These are phyloP conservation scores for Acipenser ruthenus DNA, from an alignment of 2,797 vertebrate genomes.

Conservation along the genomic window DNA sequence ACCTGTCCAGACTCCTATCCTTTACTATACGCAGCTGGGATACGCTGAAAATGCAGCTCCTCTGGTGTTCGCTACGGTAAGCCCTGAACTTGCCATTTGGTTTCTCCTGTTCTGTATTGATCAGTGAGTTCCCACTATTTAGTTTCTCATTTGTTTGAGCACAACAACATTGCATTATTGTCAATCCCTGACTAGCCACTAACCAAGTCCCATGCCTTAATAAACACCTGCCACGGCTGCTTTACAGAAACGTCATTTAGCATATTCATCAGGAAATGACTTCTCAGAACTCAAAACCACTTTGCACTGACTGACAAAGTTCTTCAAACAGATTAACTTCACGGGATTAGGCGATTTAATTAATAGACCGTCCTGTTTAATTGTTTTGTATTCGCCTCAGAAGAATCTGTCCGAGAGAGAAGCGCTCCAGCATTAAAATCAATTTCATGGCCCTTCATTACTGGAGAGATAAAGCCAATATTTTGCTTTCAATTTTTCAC, in stretches of 20 bases:
- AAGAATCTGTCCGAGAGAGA: slow-evolving; percentile 66
- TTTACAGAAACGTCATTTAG: slow-evolving; percentile 6
- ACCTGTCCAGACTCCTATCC: no score
- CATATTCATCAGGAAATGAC: background rate
- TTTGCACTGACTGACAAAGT: slow-evolving; percentile 58
- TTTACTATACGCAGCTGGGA: no score
- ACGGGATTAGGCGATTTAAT: slow-evolving; percentile 73
- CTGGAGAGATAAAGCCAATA: slow-evolving; percentile 66
- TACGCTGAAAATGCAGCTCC: no score
- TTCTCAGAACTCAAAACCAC: no score
- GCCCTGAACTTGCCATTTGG: no score
- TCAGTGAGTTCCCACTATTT: no score
- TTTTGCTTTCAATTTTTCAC: slow-evolving; percentile 71
- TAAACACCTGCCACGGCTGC: background rate
- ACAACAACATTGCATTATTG: slow-evolving; percentile 10
- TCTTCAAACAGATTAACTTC: slow-evolving; percentile 67
- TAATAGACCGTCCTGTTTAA: slow-evolving; percentile 75
- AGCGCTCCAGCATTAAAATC: slow-evolving; percentile 73
- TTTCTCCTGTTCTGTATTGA: no score
- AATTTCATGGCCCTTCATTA: slow-evolving; percentile 83
- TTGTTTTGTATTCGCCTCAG: slow-evolving; percentile 62
- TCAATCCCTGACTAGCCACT: background rate
- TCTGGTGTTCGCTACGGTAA: no score
- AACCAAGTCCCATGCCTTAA: background rate
- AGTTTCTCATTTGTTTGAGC: no score